Base-by-base conservation (phyloP, 2,797 vertebrate genomes). In the Mus caroli region DNA sequence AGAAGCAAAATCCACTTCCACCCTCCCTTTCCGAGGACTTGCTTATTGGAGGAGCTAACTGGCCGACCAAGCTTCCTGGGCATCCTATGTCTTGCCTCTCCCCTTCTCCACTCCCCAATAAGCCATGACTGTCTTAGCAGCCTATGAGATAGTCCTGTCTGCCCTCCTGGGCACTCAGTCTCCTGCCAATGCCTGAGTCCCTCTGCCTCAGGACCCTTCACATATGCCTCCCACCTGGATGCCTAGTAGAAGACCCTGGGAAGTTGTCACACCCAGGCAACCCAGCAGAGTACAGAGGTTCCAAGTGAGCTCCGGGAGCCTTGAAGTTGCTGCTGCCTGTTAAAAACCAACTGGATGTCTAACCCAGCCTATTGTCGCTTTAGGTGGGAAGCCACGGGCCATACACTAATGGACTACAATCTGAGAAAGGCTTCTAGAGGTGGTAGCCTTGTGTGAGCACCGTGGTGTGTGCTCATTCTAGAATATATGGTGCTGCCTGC, bases 1-100 rank as follows among this genome's bases (percentile, higher is more conserved):
- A 91, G 92, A 95, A 92, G 73, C 84, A 62, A 88, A 84, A 24
- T 40, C 11, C 34, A 22, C 28, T 91, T 52, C 37, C 10, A 12
- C 9, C 50, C 43, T 58, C n/a, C 75, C 58, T 54, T 54, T 82
- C 34, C 1, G 1, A 14, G 52, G 43, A 50, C 14, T 54, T 58
- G 11, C 2, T 46, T 10, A 3, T 50, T 26, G 46, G 50, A 73
- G 24, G 26, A 31, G 75, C 46, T 34, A 2, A 67, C 54, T 37
- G 4, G 75, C 0, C 3, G 12, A n/a, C 73, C 3, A 2, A 56
- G 46, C 40, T 54, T 73, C 85, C 56, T 77, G 28, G 13, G 79
- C 2, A 28, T 54, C 62, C 62, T 37, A 52, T 43, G 34, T 4
- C 50, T 54, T 17, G 56, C 52, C 46, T 3, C 0, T 43, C 31